Evolutionary conservation across 2,888 invertebrate genomes (phyloP).

Genomic region (Sylvicola cinctus): DNA sequence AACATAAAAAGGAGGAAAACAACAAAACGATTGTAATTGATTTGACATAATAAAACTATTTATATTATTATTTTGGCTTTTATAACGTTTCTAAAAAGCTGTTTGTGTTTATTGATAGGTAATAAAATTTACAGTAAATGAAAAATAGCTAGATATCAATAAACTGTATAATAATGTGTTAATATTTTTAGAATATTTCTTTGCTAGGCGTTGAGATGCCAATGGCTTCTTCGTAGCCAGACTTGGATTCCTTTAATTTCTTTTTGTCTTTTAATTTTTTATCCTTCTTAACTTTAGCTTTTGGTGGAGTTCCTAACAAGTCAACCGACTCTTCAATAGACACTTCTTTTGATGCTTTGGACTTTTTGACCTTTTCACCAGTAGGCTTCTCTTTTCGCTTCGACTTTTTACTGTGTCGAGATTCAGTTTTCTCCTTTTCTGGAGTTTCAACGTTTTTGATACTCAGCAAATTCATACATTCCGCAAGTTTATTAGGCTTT

Average conservation of each 20-base stretch:
- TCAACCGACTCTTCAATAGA: constrained; percentile 12
- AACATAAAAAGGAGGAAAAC: too few species aligned
- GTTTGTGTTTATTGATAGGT: too few species aligned
- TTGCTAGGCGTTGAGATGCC: constrained; percentile 85
- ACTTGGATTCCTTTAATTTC: constrained; percentile 29
- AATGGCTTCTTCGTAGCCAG: constrained; percentile 74
- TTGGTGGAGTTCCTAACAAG: constrained; percentile 20
- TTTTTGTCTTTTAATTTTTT: constrained; percentile 12
- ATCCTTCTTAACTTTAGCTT: not conserved
- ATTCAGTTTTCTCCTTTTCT: not conserved
- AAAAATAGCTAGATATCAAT: not conserved
- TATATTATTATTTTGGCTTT: too few species aligned
- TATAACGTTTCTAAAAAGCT: too few species aligned
- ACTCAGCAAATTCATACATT: not conserved
- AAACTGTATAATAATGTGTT: constrained; percentile 1
- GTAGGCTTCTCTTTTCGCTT: constrained; percentile 23
- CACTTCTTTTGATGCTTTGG: constrained; percentile 12
- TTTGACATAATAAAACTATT: too few species aligned
- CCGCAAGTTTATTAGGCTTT: not conserved
- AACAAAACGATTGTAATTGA: too few species aligned
- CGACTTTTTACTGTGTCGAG: constrained; percentile 17
- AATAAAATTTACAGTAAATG: too few species aligned
- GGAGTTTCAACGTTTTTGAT: not conserved
- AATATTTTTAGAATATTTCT: constrained; percentile 37
- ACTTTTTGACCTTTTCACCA: constrained; percentile 12